Conservation (phyloP, 1,140 invertebrate genomes). For the Eulimnadia texana region DNA sequence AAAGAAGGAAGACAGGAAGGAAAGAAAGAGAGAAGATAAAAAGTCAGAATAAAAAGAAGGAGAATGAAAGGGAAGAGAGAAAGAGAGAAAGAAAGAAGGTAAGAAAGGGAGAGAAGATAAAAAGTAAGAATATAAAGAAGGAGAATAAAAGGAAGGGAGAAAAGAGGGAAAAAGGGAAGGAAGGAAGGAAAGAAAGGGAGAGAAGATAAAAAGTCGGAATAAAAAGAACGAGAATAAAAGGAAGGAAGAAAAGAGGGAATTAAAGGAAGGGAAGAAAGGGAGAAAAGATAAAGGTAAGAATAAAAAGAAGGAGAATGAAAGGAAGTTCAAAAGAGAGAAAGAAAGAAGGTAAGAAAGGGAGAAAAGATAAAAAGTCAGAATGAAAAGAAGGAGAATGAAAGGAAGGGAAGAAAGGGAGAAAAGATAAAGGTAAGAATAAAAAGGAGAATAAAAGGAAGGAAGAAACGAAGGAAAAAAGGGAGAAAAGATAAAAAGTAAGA, state of each 20-base stretch:
- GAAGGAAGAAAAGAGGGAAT: constrained; percentile 1
- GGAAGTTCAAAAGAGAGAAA: not conserved
- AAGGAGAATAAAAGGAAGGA: no score
- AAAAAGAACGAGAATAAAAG: not conserved
- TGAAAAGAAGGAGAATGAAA: not conserved
- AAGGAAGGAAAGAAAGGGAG: not conserved
- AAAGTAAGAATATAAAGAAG: no score
- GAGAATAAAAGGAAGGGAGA: no score
- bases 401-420: not conserved
- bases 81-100: constrained; percentile 4
- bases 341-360: not conserved
- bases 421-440: not conserved
- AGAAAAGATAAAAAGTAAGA: no score
- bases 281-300: constrained; percentile 3
- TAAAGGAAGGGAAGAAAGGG: not conserved
- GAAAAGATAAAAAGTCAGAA: constrained; percentile 3
- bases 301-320: constrained; percentile 7
- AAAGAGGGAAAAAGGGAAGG: no score
- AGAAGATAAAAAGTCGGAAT: not conserved
- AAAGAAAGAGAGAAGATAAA: not conserved
- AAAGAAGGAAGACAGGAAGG: not conserved
- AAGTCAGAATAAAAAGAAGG: not conserved
- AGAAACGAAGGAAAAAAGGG: no score
- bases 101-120: not conserved
- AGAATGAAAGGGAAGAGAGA: constrained; percentile 1